These are phyloP conservation scores for Melipona bicolor DNA, from an alignment of 2,888 invertebrate genomes.

Conservation along the genomic window DNA sequence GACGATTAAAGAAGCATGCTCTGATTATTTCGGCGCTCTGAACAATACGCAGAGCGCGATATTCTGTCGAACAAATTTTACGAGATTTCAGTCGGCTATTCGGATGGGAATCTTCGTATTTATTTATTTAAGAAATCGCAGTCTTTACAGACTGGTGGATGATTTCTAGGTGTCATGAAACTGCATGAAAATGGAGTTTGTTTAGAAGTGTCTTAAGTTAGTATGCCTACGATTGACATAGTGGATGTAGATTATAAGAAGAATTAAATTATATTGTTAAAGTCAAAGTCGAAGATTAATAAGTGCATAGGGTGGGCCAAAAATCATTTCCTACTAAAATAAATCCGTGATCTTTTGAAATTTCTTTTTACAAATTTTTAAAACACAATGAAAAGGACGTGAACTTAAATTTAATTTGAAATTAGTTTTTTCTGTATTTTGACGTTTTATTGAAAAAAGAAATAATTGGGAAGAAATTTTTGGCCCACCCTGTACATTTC, in stretches of 20 bases:
- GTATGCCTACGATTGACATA: not conserved
- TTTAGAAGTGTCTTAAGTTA: not conserved
- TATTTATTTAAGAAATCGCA: too few species aligned
- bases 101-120: not conserved
- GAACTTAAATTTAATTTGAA: too few species aligned
- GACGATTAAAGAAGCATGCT: slow-evolving; percentile 21
- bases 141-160: too few species aligned
- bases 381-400: too few species aligned
- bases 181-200: not conserved
- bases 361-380: too few species aligned
- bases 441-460: too few species aligned
- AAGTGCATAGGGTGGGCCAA: not conserved
- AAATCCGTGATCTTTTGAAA: too few species aligned
- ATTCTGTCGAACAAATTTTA: too few species aligned
- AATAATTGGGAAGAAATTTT: too few species aligned
- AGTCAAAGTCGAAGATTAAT: not conserved
- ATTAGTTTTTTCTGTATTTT: too few species aligned
- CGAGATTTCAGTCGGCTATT: not conserved
- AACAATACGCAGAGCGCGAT: not conserved
- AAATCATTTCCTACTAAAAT: not conserved
- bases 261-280: not conserved
- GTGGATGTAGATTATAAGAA: not conserved
- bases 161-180: not conserved
- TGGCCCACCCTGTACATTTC: too few species aligned
- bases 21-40: slow-evolving; percentile 1